A percentile compares a stretch with the other conserved stretches of the same genome.
phyloP scores from a whole-genome alignment of 2,888 invertebrate species.

The Ennomos quercinarius region DNA sequence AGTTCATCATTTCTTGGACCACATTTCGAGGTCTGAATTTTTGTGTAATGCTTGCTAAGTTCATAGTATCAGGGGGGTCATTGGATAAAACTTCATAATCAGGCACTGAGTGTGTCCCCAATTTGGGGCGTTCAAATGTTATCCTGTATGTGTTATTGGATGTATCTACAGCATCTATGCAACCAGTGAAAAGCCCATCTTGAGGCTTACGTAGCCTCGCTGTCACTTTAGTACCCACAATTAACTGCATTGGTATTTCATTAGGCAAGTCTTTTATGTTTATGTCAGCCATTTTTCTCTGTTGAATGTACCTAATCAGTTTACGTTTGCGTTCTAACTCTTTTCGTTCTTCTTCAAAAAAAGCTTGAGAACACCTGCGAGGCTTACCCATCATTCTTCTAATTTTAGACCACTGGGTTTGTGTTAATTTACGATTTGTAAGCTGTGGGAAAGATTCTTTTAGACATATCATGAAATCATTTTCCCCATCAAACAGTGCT shows the following conservation, averaged over 20 bases:
- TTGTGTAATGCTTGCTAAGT: conserved; percentile 92
- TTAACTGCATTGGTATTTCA: conserved; percentile 97
- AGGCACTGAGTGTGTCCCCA: conserved; percentile 98
- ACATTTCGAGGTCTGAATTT: conserved; percentile 91
- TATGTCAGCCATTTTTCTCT: conserved; percentile 93
- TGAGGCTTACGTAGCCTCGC: conserved; percentile 96
- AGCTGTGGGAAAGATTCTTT: conserved; percentile 97
- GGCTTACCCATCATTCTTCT: conserved; percentile 99
- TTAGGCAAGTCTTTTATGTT: conserved; percentile 95
- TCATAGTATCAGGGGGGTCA: conserved; percentile 96
- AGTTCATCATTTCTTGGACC: conserved; percentile 82
- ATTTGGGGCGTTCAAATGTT: conserved; percentile 95
- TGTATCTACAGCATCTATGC: conserved; percentile 98
- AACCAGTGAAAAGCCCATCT: conserved; percentile 97
- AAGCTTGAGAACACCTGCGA: conserved; percentile 96
- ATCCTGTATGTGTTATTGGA: conserved; percentile 97
- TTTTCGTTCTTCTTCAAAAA: conserved; percentile 97
- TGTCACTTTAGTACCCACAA: conserved; percentile 97
- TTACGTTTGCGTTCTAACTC: conserved; percentile 96
- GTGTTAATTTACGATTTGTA: conserved; percentile 92
- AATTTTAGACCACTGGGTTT: conserved; percentile 98
- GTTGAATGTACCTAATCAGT: conserved; percentile 96
- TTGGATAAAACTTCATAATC: conserved; percentile 98
- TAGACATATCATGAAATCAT: conserved; percentile 97
- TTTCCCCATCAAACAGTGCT: conserved; percentile 96